These are phyloP conservation scores for Thymallus thymallus DNA, from an alignment of 2,113 vertebrate species.

Conservation along the genomic window DNA sequence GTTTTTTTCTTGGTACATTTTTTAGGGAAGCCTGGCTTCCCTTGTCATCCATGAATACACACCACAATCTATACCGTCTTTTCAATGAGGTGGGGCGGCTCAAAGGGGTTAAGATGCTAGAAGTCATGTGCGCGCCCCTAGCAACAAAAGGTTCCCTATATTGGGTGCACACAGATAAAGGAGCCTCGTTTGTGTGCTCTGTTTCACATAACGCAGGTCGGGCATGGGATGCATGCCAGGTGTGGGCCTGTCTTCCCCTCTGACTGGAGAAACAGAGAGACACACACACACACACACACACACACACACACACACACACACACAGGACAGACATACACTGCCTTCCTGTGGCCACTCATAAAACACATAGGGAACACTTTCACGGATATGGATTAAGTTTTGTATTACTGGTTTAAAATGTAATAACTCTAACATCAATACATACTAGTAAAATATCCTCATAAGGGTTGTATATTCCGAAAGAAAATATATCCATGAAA, in stretches of 20 bases:
- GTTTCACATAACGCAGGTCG: constrained; percentile 73
- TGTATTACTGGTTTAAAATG: neutral
- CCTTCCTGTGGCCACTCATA: constrained; percentile 26
- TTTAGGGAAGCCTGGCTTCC: too few relatives aligned
- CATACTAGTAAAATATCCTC: neutral
- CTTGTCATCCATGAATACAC: too few relatives aligned
- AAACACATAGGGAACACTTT: constrained; percentile 3
- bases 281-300: constrained; percentile 45
- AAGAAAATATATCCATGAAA: neutral
- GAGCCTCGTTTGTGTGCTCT: constrained; percentile 72
- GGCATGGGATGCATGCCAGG: constrained; percentile 53
- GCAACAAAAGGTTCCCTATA: constrained; percentile 78
- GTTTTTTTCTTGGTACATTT: too few relatives aligned
- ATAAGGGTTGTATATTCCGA: neutral
- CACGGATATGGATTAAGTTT: neutral
- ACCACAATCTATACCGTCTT: neutral
- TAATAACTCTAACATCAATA: too few relatives aligned
- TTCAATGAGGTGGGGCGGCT: constrained; percentile 7
- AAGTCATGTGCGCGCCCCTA: constrained; percentile 74
- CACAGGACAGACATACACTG: constrained; percentile 36
- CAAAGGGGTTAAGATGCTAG: constrained; percentile 70
- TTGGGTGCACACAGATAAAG: constrained; percentile 78
- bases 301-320: constrained; percentile 47
- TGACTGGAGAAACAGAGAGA: constrained; percentile 40
- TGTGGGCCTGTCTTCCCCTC: constrained; percentile 54